These are phyloP conservation scores for Ptychadena robeensis DNA, from an alignment of 2,797 vertebrate species.

Conservation along the genomic window DNA sequence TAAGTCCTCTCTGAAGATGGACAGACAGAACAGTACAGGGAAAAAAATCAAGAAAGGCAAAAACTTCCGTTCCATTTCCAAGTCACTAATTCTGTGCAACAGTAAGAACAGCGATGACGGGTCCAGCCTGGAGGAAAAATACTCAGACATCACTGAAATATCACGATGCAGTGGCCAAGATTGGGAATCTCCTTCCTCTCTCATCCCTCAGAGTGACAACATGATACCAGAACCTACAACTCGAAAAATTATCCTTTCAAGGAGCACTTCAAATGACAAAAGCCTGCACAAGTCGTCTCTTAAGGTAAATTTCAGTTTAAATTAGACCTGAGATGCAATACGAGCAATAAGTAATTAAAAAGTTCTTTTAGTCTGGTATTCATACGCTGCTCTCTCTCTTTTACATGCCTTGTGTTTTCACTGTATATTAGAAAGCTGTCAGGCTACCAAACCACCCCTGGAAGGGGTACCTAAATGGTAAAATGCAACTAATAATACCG, in stretches of 20 bases:
- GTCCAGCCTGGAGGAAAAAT: conserved; percentile 80
- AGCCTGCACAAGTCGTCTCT: conserved; percentile 78
- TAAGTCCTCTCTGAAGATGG: conserved; percentile 79
- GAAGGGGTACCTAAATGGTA: too few species aligned
- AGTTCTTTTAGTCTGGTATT: background rate
- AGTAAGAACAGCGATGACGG: conserved; percentile 81
- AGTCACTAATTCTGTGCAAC: conserved; percentile 89
- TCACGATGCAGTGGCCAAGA: conserved; percentile 64
- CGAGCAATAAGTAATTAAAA: background rate
- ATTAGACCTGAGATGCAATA: too few species aligned
- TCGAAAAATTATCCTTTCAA: conserved; percentile 63
- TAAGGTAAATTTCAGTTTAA: conserved; percentile 77
- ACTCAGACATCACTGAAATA: conserved; percentile 69
- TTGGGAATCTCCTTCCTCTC: conserved; percentile 35
- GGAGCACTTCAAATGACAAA: conserved; percentile 68
- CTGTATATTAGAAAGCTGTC: too few species aligned
- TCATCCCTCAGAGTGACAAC: background rate
- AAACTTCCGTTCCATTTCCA: conserved; percentile 82
- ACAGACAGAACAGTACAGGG: conserved; percentile 71
- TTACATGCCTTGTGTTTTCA: too few species aligned
- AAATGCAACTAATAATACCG: too few species aligned
- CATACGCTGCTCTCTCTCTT: too few species aligned
- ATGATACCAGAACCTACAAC: conserved; percentile 63
- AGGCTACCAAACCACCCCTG: too few species aligned
- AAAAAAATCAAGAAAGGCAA: conserved; percentile 76